A percentile compares a stretch with the other conserved stretches of the same genome.
These are phyloP conservation scores for Crossaster papposus DNA, from an alignment of 53 echinoderm and acorn worm genomes.

Conservation along the genomic window DNA sequence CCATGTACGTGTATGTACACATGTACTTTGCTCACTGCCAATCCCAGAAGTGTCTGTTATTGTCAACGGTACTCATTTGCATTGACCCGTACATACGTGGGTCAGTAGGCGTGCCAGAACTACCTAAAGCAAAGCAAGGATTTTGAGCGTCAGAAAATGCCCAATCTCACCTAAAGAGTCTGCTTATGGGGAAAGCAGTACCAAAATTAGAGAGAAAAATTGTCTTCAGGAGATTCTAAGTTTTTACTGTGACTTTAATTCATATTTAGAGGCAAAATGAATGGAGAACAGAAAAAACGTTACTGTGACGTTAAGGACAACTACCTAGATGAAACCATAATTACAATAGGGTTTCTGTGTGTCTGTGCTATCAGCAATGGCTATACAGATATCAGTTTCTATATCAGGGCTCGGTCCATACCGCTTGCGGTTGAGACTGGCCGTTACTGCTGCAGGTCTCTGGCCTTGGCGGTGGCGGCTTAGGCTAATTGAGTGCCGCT, in stretches of 20 bases:
- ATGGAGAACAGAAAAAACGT: neutral
- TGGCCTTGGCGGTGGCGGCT: neutral
- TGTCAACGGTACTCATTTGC: neutral
- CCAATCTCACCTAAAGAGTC: neutral
- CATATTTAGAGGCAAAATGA: neutral
- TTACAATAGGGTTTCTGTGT: neutral
- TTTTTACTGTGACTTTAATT: neutral
- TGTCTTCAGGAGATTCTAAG: neutral
- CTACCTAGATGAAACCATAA: neutral
- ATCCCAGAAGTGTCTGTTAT: too few relatives aligned
- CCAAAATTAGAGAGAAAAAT: neutral
- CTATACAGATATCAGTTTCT: neutral
- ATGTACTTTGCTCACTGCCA: too few relatives aligned
- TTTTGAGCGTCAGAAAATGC: neutral
- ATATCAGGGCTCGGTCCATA: neutral
- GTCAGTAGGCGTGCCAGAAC: neutral
- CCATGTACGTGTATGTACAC: neutral
- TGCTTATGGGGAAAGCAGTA: neutral
- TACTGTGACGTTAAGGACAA: neutral
- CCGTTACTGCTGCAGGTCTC: neutral
- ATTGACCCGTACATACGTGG: neutral
- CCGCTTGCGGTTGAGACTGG: conserved; percentile 1
- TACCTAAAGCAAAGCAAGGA: neutral
- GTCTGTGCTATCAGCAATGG: neutral
- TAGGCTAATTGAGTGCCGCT: neutral